phyloP scores from a whole-genome alignment of 2,797 vertebrate genomes.

The Tolypeutes matacus region DNA sequence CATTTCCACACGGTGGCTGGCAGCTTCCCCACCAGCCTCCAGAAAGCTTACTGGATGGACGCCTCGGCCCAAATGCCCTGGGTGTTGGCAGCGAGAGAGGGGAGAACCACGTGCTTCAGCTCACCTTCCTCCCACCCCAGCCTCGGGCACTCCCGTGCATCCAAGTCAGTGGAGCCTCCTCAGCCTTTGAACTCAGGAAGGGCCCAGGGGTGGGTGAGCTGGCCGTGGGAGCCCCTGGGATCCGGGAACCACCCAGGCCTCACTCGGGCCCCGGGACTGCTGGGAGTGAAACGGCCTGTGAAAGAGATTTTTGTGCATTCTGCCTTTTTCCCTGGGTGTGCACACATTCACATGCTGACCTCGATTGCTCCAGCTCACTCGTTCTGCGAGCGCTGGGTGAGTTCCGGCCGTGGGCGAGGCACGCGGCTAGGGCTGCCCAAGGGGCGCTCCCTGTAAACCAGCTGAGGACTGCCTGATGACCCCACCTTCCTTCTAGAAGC shows the following conservation, averaged over 20 bases:
- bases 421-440: not conserved
- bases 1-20: not conserved
- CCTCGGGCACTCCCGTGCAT: too few species aligned
- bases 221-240: not conserved
- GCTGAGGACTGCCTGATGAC: not conserved
- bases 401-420: not conserved
- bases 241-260: not conserved
- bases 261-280: not conserved
- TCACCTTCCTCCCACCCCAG: not conserved
- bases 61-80: not conserved
- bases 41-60: not conserved
- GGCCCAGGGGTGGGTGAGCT: too few species aligned
- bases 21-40: not conserved
- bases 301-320: not conserved
- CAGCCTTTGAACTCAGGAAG: not conserved
- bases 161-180: not conserved
- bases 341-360: not conserved
- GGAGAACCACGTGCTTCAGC: not conserved
- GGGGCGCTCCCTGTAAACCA: not conserved
- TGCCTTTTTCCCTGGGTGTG: too few species aligned
- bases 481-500: not conserved
- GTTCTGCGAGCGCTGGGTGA: rapidly evolving
- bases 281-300: not conserved
- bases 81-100: not conserved
- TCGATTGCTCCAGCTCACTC: rapidly evolving